These are phyloP conservation scores for Chelonus insularis DNA, from an alignment of 1,140 invertebrate species.

Conservation along the genomic window DNA sequence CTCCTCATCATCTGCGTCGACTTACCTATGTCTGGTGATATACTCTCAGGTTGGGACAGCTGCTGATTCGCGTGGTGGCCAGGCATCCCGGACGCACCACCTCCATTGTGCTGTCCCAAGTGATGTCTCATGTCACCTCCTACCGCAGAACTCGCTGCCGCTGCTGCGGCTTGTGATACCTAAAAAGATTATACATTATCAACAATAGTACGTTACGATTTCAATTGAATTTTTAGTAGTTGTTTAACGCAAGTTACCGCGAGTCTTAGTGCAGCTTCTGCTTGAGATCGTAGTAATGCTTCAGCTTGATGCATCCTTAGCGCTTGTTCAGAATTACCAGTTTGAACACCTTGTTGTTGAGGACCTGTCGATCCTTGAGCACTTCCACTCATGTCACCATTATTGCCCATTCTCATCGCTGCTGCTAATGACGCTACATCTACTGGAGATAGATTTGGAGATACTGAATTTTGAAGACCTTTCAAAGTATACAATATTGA, in stretches of 20 bases:
- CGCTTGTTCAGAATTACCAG: constrained; percentile 67
- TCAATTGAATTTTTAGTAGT: not conserved
- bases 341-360: constrained; percentile 63
- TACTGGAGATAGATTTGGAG: constrained; percentile 64
- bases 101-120: constrained; percentile 54
- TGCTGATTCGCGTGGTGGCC: constrained; percentile 58
- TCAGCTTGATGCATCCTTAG: constrained; percentile 78
- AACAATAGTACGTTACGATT: no score
- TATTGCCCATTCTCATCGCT: constrained; percentile 77
- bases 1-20: constrained; percentile 32
- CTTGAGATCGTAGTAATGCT: constrained; percentile 78
- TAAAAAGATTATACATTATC: no score
- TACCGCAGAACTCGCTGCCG: constrained; percentile 54
- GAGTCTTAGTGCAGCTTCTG: constrained; percentile 77
- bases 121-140: constrained; percentile 58
- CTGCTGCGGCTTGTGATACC: constrained; percentile 57
- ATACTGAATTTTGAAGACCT: constrained; percentile 58
- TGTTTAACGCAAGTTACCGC: no score
- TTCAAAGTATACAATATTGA: constrained; percentile 1
- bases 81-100: constrained; percentile 57
- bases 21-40: constrained; percentile 59
- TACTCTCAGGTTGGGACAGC: constrained; percentile 55
- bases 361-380: constrained; percentile 60
- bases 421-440: constrained; percentile 76
- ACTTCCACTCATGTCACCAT: constrained; percentile 59